Evolutionary conservation across 2,888 invertebrate species (phyloP).

Genomic region (Orthonevra nobilis): DNA sequence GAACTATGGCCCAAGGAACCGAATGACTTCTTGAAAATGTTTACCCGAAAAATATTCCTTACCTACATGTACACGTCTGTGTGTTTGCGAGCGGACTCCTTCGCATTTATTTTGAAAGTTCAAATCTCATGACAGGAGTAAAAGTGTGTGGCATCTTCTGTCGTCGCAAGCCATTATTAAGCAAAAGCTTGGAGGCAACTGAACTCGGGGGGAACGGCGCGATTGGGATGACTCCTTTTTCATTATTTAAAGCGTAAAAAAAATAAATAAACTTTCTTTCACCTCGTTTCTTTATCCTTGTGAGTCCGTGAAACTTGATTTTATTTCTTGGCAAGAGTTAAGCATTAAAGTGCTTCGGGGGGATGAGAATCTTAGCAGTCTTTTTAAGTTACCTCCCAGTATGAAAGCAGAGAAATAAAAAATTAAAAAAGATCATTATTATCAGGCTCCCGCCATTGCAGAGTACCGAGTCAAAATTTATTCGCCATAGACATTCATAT

Average conservation of each 20-base stretch:
- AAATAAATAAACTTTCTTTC: slow-evolving; percentile 40
- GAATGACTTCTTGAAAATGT: slow-evolving; percentile 45
- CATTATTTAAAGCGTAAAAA: slow-evolving; percentile 42
- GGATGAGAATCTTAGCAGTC: neutral
- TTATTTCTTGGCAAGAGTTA: slow-evolving; percentile 43
- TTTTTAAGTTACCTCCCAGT: slow-evolving; percentile 12
- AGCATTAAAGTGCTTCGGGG: slow-evolving; percentile 16
- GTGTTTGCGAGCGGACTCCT: neutral
- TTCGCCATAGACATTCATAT: too few species aligned
- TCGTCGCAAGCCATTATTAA: slow-evolving; percentile 28
- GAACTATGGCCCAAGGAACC: slow-evolving; percentile 36
- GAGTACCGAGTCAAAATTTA: neutral
- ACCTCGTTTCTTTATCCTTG: slow-evolving; percentile 24
- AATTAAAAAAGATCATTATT: slow-evolving; percentile 14
- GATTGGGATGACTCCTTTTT: slow-evolving; percentile 44
- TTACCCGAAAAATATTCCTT: slow-evolving; percentile 35
- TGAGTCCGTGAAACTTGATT: slow-evolving; percentile 28
- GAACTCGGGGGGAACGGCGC: slow-evolving; percentile 6
- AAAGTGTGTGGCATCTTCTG: slow-evolving; percentile 43
- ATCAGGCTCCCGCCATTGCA: neutral
- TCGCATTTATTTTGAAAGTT: slow-evolving; percentile 25
- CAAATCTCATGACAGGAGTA: slow-evolving; percentile 11
- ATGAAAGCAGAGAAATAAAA: neutral
- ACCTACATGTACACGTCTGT: neutral
- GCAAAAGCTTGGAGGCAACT: slow-evolving; percentile 8